Conservation (phyloP, 2,888 invertebrate genomes). For the Yponomeuta evonymella region DNA sequence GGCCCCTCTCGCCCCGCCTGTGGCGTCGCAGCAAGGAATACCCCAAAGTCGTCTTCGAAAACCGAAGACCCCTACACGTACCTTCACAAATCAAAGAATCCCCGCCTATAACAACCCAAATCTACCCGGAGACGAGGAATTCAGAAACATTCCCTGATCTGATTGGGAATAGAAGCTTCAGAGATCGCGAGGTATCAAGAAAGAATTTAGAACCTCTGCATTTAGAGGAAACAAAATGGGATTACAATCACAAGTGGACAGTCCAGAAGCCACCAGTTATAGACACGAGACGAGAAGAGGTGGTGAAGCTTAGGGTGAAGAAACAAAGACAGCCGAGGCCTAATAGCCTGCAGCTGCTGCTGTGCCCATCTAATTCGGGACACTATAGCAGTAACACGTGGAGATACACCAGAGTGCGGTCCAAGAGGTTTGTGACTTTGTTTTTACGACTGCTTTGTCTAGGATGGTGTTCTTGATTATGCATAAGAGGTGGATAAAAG, state of each 20-base stretch:
- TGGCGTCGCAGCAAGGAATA: constrained; percentile 69
- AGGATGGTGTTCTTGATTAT: no score
- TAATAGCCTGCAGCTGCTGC: constrained; percentile 62
- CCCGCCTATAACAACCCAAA: not conserved
- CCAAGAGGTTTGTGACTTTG: constrained; percentile 56
- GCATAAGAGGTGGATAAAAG: no score
- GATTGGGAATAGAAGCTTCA: constrained; percentile 48
- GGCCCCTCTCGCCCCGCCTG: constrained; percentile 65
- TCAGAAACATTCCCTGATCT: constrained; percentile 53
- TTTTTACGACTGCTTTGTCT: no score
- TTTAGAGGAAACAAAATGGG: constrained; percentile 34
- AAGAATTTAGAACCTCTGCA: constrained; percentile 52
- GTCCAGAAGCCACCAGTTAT: constrained; percentile 47
- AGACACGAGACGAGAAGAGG: constrained; percentile 45
- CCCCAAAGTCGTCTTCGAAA: constrained; percentile 68
- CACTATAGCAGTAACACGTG: constrained; percentile 69
- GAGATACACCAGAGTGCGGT: constrained; percentile 65
- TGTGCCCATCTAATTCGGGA: constrained; percentile 65
- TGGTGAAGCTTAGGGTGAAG: constrained; percentile 58
- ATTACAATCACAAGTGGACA: not conserved
- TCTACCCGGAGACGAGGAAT: constrained; percentile 14
- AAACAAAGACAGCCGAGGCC: constrained; percentile 63
- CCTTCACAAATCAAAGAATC: constrained; percentile 51
- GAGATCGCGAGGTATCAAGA: constrained; percentile 28
- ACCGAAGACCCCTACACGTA: constrained; percentile 56